Conservation (phyloP, 2,888 invertebrate genomes). For the Cataglyphis livida region DNA sequence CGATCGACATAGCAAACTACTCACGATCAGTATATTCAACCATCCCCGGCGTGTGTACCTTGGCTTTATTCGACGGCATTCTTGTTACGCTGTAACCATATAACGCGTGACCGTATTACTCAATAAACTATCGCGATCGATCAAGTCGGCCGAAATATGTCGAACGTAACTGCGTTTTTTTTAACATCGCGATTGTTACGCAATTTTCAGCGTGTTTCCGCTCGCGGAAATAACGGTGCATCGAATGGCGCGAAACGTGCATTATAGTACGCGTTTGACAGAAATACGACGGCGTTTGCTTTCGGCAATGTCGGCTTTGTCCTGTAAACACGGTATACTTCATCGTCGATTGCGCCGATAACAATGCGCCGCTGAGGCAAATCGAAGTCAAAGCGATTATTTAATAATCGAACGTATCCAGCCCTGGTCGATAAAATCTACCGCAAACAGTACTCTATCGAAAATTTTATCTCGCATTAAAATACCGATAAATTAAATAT, state of each 20-base stretch:
- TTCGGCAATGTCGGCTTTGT: constrained; percentile 19
- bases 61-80: constrained; percentile 27
- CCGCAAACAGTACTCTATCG: constrained; percentile 32
- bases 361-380: constrained; percentile 42
- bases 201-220: not conserved
- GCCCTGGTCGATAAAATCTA: constrained; percentile 23
- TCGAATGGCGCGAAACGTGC: not conserved
- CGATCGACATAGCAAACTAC: constrained; percentile 65
- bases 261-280: constrained; percentile 14
- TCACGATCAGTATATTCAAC: constrained; percentile 31
- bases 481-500: constrained; percentile 32
- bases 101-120: constrained; percentile 58
- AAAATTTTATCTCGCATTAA: constrained; percentile 29
- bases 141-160: constrained; percentile 57
- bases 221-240: not conserved
- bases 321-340: constrained; percentile 34
- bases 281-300: constrained; percentile 26
- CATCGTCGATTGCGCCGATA: constrained; percentile 27
- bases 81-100: constrained; percentile 57
- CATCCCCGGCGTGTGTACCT: not conserved
- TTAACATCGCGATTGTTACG: constrained; percentile 19
- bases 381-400: constrained; percentile 36
- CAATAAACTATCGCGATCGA: constrained; percentile 55
- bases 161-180: constrained; percentile 41
- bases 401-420: constrained; percentile 36